These are phyloP conservation scores for Geophilus truncorum DNA, from an alignment of 2,888 invertebrate genomes.

Conservation along the genomic window DNA sequence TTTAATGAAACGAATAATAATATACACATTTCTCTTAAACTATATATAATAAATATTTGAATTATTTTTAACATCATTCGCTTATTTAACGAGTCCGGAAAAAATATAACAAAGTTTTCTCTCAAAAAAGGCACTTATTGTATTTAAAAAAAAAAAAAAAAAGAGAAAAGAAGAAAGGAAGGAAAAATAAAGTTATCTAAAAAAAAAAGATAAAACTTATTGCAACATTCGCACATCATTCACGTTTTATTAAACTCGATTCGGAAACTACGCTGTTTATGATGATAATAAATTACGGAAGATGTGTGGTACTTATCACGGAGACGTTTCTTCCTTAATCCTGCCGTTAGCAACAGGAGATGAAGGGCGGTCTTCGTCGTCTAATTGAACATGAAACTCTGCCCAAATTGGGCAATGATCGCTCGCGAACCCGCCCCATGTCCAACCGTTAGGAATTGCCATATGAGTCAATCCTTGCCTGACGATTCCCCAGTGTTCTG, in stretches of 20 bases:
- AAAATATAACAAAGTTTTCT: neutral
- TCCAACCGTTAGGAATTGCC: conserved; percentile 77
- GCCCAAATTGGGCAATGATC: conserved; percentile 70
- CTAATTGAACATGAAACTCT: conserved; percentile 54
- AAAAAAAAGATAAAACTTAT: conserved; percentile 11
- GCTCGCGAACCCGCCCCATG: conserved; percentile 73
- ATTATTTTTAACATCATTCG: neutral
- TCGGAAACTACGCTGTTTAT: neutral
- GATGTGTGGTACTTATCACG: neutral
- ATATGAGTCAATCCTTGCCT: conserved; percentile 66
- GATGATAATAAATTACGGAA: neutral
- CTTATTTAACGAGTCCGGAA: neutral
- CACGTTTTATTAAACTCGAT: too few relatives aligned
- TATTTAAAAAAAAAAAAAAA: neutral
- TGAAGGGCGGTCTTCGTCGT: neutral
- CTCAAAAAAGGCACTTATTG: conserved; percentile 7
- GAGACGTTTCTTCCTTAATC: neutral
- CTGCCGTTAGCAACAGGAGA: conserved; percentile 27
- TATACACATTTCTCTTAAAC: neutral
- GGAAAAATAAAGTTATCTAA: neutral
- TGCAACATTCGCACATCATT: neutral
- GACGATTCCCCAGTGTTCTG: conserved; percentile 56
- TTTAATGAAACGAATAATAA: neutral
- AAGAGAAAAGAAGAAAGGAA: neutral
- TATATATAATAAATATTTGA: neutral